phyloP scores from a whole-genome alignment of 2,888 invertebrate species.

The Synergus laeviventris region DNA sequence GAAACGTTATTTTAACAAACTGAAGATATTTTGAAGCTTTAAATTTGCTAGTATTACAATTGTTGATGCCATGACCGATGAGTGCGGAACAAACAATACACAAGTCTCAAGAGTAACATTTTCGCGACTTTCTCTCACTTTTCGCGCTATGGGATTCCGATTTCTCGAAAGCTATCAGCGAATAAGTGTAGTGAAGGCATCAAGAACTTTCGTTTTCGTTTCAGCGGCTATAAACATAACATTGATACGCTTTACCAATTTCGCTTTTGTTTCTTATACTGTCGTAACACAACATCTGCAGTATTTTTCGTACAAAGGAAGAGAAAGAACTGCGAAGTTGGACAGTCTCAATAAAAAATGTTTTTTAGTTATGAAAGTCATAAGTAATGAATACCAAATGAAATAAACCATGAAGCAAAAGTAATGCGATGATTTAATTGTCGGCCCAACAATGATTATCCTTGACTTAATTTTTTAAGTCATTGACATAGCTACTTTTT shows the following conservation, averaged over 20 bases:
- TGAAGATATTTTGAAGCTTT: no score
- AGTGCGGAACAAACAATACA: neutral
- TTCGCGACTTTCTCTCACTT: constrained; percentile 29
- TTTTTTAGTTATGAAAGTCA: no score
- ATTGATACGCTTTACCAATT: constrained; percentile 31
- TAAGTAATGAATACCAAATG: no score
- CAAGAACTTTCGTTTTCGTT: constrained; percentile 36
- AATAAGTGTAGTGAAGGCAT: constrained; percentile 29
- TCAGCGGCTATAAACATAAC: constrained; percentile 27
- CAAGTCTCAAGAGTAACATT: constrained; percentile 11
- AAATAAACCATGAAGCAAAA: no score
- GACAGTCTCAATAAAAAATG: no score
- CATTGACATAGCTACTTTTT: no score
- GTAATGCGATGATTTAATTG: no score
- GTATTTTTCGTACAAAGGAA: neutral
- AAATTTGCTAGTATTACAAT: neutral
- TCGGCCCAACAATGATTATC: no score
- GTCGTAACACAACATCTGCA: neutral
- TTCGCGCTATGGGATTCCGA: constrained; percentile 18
- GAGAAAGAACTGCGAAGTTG: neutral
- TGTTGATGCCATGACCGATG: neutral
- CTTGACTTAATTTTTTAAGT: no score
- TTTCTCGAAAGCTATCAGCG: constrained; percentile 29
- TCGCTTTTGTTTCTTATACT: constrained; percentile 33
- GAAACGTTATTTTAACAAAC: neutral